Percentiles rank a stretch among this genome's conserved stretches.
phyloP scores from a whole-genome alignment of 2,113 vertebrate species.

The Phrynosoma platyrhinos region DNA sequence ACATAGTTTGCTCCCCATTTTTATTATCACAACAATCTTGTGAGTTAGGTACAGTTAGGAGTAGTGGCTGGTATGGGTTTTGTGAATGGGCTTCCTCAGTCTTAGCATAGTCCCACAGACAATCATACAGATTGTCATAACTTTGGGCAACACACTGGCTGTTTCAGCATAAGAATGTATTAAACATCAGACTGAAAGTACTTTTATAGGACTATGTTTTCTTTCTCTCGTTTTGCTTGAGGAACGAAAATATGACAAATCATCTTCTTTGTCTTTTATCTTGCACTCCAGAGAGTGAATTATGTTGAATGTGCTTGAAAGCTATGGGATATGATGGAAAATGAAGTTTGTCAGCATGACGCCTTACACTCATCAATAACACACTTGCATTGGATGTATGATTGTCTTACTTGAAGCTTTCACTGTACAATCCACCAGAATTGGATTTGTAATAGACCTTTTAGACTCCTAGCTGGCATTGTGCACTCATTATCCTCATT shows the following conservation, averaged over 20 bases:
- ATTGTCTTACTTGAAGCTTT: slow-evolving; percentile 70
- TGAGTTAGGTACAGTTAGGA: too few species aligned
- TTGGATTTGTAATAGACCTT: slow-evolving; percentile 72
- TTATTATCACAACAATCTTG: too few species aligned
- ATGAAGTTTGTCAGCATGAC: slow-evolving; percentile 53
- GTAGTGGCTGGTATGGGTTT: too few species aligned
- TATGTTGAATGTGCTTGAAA: slow-evolving; percentile 68
- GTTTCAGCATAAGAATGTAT: slow-evolving; percentile 39
- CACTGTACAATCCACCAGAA: slow-evolving; percentile 62
- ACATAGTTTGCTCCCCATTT: too few species aligned
- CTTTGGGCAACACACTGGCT: slow-evolving; percentile 31
- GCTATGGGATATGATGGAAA: slow-evolving; percentile 40
- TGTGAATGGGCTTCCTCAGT: too few species aligned
- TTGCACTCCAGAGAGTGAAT: slow-evolving; percentile 64
- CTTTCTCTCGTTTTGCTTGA: slow-evolving; percentile 27
- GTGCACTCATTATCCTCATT: slow-evolving; percentile 64
- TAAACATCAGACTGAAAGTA: slow-evolving; percentile 12
- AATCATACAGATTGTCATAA: background rate
- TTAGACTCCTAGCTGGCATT: slow-evolving; percentile 67
- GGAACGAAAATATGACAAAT: slow-evolving; percentile 41
- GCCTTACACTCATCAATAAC: slow-evolving; percentile 61
- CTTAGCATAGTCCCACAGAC: too few species aligned
- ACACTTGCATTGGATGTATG: slow-evolving; percentile 59
- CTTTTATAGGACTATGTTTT: slow-evolving; percentile 16
- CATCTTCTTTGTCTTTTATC: background rate